Percentiles rank a stretch among this genome's conserved stretches.
Evolutionary conservation across 2,888 invertebrate genomes (phyloP).

Genomic region (Lottia scabra): DNA sequence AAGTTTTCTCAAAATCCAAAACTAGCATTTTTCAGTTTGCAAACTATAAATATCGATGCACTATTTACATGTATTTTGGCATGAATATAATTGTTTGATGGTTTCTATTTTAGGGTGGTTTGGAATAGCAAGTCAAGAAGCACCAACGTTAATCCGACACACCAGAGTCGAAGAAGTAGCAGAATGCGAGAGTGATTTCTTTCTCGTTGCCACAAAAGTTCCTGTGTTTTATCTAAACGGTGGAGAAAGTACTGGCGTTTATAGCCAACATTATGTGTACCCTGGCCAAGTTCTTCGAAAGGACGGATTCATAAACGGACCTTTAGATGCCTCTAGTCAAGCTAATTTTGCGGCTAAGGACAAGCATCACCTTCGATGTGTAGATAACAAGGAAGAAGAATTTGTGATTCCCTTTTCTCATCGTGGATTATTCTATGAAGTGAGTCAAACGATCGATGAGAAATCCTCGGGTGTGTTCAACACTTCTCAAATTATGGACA

Average conservation of each 20-base stretch:
- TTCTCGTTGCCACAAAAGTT: conserved; percentile 33
- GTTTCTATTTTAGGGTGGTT: conserved; percentile 8
- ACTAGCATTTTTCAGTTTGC: no score
- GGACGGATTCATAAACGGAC: conserved; percentile 23
- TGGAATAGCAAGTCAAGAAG: conserved; percentile 13
- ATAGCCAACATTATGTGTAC: conserved; percentile 24
- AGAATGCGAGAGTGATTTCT: conserved; percentile 16
- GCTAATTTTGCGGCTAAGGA: not conserved
- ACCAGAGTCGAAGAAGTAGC: conserved; percentile 31
- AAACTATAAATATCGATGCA: no score
- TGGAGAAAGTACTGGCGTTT: conserved; percentile 17
- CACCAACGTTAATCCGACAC: conserved; percentile 22
- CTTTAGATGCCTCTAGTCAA: not conserved
- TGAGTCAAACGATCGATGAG: conserved; percentile 25
- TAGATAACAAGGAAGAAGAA: conserved; percentile 43
- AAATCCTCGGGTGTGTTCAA: conserved; percentile 18
- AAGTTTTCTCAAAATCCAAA: no score
- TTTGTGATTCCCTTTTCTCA: conserved; percentile 35
- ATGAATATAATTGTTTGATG: no score
- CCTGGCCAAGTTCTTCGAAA: conserved; percentile 34
- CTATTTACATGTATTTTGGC: no score
- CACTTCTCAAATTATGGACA: conserved; percentile 15
- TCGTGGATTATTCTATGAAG: conserved; percentile 35
- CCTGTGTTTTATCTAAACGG: conserved; percentile 28
- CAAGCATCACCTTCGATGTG: conserved; percentile 27